phyloP scores from a whole-genome alignment of 2,888 invertebrate genomes.

The Ommatoiulus sabulosus region DNA sequence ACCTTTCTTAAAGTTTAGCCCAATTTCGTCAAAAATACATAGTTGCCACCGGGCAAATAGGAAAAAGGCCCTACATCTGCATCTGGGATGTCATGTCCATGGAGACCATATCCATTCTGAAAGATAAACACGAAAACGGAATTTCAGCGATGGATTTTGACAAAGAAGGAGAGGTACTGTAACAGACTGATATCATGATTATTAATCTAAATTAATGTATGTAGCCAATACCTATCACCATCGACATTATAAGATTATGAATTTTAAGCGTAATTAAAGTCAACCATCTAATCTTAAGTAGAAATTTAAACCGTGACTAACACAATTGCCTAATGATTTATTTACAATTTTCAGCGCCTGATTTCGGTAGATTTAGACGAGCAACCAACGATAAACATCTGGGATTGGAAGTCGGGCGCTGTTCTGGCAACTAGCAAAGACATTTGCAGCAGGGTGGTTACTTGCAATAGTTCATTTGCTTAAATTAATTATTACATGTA shows the following conservation, averaged over 20 bases:
- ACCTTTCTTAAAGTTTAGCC: conserved; percentile 64
- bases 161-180: conserved; percentile 66
- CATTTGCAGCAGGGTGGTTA: conserved; percentile 55
- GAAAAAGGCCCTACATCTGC: conserved; percentile 68
- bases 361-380: conserved; percentile 69
- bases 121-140: conserved; percentile 68
- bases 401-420: conserved; percentile 70
- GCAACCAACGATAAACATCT: conserved; percentile 67
- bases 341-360: conserved; percentile 61
- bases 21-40: conserved; percentile 67
- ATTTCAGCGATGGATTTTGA: conserved; percentile 68
- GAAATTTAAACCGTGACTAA: no score
- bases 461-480: background rate
- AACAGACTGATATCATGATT: conserved; percentile 31
- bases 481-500: background rate
- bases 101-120: conserved; percentile 67
- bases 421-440: conserved; percentile 66
- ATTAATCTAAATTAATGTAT: no score
- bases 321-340: background rate
- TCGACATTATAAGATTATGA: no score
- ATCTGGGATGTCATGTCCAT: conserved; percentile 67
- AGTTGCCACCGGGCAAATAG: conserved; percentile 69
- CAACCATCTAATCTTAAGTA: no score
- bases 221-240: no score
- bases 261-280: no score